Percentiles rank a stretch among this genome's conserved stretches.
Conservation (phyloP, 2,797 vertebrate species). For the Diceros bicornis region DNA sequence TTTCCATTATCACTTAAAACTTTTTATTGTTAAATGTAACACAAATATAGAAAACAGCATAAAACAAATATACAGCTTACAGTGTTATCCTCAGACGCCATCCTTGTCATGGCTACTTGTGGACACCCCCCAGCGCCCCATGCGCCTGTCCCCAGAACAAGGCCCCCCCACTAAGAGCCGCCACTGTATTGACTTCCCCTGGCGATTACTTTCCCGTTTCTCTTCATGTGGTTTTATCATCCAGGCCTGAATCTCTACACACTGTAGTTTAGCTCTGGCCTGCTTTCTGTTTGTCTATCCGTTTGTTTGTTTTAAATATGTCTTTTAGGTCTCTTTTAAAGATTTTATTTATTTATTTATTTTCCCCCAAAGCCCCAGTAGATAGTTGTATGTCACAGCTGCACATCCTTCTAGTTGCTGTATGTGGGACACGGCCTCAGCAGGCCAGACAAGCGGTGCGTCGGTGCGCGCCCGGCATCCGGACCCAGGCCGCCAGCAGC, state of each 20-base stretch:
- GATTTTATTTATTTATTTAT: no score
- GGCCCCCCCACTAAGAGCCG: background rate
- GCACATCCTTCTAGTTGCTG: no score
- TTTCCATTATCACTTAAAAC: background rate
- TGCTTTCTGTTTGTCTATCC: background rate
- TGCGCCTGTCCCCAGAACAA: background rate
- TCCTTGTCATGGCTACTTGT: no score
- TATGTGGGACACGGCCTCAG: no score
- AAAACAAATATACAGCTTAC: background rate
- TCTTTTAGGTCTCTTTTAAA: slow-evolving; percentile 16
- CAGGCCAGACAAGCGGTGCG: no score
- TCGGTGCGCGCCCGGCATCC: no score
- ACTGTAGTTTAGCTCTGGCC: background rate
- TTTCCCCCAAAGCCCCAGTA: no score
- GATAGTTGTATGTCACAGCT: no score
- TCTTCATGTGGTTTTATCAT: background rate
- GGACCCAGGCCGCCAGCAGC: no score
- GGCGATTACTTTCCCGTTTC: background rate
- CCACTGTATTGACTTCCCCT: background rate
- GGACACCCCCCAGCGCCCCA: background rate
- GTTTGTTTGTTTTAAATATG: background rate
- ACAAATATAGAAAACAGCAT: background rate
- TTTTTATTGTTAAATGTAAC: background rate
- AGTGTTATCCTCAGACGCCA: background rate
- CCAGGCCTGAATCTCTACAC: background rate